phyloP scores from a whole-genome alignment of 30 jellyfish, hydroid and myxozoan genomes.

The Clytia hemisphaerica region DNA sequence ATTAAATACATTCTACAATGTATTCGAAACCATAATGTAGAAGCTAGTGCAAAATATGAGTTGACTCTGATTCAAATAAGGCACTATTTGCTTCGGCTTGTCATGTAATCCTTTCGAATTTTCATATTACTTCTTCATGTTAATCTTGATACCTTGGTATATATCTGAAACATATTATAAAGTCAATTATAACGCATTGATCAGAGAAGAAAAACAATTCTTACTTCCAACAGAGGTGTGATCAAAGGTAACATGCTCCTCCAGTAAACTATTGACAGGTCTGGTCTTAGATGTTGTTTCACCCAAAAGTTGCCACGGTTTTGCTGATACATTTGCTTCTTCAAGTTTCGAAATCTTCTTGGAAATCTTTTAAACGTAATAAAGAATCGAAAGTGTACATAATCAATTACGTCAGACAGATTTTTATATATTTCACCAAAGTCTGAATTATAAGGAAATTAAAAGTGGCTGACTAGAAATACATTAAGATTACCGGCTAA shows the following conservation, averaged over 20 bases:
- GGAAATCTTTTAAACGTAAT: conserved; percentile 41
- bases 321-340: conserved; percentile 60
- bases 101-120: too few species aligned
- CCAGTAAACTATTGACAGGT: conserved; percentile 83
- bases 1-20: neutral
- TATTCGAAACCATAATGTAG: too few species aligned
- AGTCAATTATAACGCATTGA: too few species aligned
- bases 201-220: neutral
- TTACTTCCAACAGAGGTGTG: conserved; percentile 88
- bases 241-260: conserved; percentile 76
- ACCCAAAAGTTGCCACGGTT: conserved; percentile 95
- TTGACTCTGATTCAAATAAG: too few species aligned
- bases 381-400: neutral
- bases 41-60: too few species aligned
- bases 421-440: neutral
- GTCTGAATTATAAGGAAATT: too few species aligned
- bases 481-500: too few species aligned
- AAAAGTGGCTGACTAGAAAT: too few species aligned
- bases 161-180: too few species aligned
- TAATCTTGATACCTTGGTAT: too few species aligned
- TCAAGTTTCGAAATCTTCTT: conserved; percentile 56
- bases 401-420: neutral
- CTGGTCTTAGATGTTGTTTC: conserved; percentile 81
- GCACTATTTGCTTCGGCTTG: too few species aligned
- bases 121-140: too few species aligned